Percentiles rank a stretch among this genome's conserved stretches.
These are phyloP conservation scores for Furnarius figulus DNA, from an alignment of 2,113 vertebrate species.

Conservation along the genomic window DNA sequence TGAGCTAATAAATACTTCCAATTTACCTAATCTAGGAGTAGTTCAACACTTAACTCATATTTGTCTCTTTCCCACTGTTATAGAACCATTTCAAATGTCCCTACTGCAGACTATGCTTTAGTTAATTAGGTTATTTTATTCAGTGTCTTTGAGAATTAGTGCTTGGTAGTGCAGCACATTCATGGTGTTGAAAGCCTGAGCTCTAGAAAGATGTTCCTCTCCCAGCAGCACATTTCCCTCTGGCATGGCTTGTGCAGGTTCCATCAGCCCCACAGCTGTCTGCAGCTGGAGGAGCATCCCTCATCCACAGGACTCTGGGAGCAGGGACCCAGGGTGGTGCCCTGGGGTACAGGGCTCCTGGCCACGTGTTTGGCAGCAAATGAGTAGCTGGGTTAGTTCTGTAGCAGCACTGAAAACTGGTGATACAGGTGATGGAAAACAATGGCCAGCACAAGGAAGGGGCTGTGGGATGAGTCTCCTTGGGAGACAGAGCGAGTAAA, in stretches of 20 bases:
- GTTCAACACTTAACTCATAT: neutral
- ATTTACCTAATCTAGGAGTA: neutral
- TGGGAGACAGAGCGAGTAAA: neutral
- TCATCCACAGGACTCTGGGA: neutral
- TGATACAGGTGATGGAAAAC: too few species aligned
- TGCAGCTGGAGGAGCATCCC: neutral
- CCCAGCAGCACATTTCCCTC: neutral
- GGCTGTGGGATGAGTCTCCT: neutral
- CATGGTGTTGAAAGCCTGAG: neutral
- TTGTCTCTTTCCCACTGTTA: neutral
- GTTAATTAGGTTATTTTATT: neutral
- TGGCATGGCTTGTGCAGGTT: neutral
- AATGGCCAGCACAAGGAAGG: neutral
- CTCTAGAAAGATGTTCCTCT: neutral
- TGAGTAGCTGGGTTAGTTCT: neutral
- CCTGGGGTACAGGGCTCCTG: rapidly evolving
- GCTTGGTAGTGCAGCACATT: neutral
- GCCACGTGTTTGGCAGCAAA: neutral
- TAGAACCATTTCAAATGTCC: neutral
- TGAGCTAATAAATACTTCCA: neutral
- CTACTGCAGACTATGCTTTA: neutral
- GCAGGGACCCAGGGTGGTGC: neutral
- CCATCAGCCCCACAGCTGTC: too few species aligned
- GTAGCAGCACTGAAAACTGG: neutral
- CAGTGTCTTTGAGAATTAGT: neutral